These are phyloP conservation scores for Hecatera dysodea DNA, from an alignment of 2,888 invertebrate species.

Conservation along the genomic window DNA sequence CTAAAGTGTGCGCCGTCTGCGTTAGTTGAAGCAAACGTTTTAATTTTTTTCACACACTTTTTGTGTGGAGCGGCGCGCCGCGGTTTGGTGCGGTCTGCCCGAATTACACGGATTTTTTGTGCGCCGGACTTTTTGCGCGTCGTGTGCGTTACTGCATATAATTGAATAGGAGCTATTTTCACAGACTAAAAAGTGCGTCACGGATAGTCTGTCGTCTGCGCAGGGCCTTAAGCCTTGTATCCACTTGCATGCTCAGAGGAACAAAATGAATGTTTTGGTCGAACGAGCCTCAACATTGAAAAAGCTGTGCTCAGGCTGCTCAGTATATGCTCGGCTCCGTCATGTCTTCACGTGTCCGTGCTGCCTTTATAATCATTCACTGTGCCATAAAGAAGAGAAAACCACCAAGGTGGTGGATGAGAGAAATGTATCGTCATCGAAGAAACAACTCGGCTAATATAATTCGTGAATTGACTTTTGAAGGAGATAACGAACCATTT, in stretches of 20 bases:
- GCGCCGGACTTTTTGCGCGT: not conserved
- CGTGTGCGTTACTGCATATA: not conserved
- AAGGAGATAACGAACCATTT: too few species aligned
- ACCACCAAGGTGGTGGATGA: not conserved
- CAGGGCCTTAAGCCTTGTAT: not conserved
- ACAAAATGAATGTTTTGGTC: constrained; percentile 3
- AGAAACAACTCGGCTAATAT: too few species aligned
- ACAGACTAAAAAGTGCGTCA: constrained; percentile 1
- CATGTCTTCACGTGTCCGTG: constrained; percentile 1
- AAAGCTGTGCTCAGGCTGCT: constrained; percentile 8
- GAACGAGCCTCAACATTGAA: constrained; percentile 7
- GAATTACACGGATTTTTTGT: not conserved
- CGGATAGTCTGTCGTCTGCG: not conserved
- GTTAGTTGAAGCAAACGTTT: not conserved
- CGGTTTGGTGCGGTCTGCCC: not conserved
- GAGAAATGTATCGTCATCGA: too few species aligned
- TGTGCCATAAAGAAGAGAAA: constrained; percentile 1
- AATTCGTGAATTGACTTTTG: too few species aligned
- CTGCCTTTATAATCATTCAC: not conserved
- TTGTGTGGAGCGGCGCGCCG: not conserved
- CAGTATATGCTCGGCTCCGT: constrained; percentile 8
- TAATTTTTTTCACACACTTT: not conserved
- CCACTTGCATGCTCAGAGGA: not conserved
- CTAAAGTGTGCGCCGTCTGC: not conserved
- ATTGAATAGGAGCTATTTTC: not conserved